Percentiles rank a stretch among this genome's conserved stretches.
Evolutionary conservation across 1,140 invertebrate species (phyloP).

Genomic region (Drosophila pandora): DNA sequence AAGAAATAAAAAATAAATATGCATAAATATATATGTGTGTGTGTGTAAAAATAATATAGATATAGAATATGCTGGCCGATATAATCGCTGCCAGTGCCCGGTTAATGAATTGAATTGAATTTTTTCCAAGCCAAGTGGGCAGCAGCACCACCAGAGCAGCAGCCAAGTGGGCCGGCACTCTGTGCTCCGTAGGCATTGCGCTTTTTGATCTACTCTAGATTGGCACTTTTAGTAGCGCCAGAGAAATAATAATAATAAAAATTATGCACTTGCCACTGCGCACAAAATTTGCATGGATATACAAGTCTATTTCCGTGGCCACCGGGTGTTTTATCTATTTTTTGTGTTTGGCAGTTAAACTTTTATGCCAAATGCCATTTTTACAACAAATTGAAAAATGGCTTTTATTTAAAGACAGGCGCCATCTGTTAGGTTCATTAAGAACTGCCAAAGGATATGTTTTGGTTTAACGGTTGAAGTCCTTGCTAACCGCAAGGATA

Average conservation of each 20-base stretch:
- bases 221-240: slow-evolving; percentile 71
- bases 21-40: slow-evolving; percentile 17
- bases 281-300: slow-evolving; percentile 74
- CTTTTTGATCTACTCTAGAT: slow-evolving; percentile 77
- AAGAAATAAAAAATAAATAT: slow-evolving; percentile 28
- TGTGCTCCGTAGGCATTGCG: slow-evolving; percentile 67
- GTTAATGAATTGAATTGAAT: slow-evolving; percentile 80
- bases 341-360: neutral
- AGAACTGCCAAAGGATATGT: slow-evolving; percentile 35
- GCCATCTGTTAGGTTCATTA: slow-evolving; percentile 36
- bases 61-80: slow-evolving; percentile 61
- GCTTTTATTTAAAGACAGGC: slow-evolving; percentile 11
- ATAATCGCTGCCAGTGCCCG: slow-evolving; percentile 68
- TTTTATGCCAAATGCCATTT: slow-evolving; percentile 57
- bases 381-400: slow-evolving; percentile 37
- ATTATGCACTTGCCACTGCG: slow-evolving; percentile 73
- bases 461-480: slow-evolving; percentile 20
- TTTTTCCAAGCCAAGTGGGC: slow-evolving; percentile 24
- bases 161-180: slow-evolving; percentile 59
- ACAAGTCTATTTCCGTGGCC: slow-evolving; percentile 69
- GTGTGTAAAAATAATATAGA: slow-evolving; percentile 39
- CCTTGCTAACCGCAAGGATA: slow-evolving; percentile 28
- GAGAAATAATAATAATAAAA: slow-evolving; percentile 70
- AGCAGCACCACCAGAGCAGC: slow-evolving; percentile 8
- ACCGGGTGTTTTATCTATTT: neutral